phyloP scores from a whole-genome alignment of 2,888 invertebrate species.

The Habrosyne pyritoides region DNA sequence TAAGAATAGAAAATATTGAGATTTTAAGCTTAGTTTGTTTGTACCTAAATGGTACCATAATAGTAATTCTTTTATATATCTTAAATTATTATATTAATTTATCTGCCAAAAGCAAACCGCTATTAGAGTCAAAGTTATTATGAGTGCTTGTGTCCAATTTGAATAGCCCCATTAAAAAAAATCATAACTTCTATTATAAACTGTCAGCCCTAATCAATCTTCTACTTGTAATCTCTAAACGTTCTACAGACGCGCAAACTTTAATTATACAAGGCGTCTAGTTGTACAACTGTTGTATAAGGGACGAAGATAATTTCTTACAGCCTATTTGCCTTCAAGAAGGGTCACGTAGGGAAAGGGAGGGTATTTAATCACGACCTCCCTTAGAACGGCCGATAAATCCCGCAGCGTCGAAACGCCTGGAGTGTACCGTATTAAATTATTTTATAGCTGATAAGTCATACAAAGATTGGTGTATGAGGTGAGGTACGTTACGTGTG shows the following conservation, averaged over 20 bases:
- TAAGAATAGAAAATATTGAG: too few relatives aligned
- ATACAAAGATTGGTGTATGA: slow-evolving; percentile 4
- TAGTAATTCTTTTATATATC: too few relatives aligned
- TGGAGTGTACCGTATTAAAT: slow-evolving; percentile 52
- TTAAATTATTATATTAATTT: too few relatives aligned
- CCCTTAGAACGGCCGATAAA: slow-evolving; percentile 52
- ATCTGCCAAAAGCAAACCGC: too few relatives aligned
- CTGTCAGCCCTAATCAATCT: background rate
- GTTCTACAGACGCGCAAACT: slow-evolving; percentile 37
- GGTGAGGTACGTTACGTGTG: background rate
- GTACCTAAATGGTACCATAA: too few relatives aligned
- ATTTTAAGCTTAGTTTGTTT: too few relatives aligned
- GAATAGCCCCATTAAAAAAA: too few relatives aligned
- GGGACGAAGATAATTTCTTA: slow-evolving; percentile 69
- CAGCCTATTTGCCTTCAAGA: slow-evolving; percentile 63
- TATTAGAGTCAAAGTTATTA: too few relatives aligned
- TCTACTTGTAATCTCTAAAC: slow-evolving; percentile 1
- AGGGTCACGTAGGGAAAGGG: slow-evolving; percentile 33
- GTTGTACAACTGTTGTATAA: slow-evolving; percentile 48
- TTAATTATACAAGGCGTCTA: slow-evolving; percentile 71
- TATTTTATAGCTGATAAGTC: slow-evolving; percentile 47
- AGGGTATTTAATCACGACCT: slow-evolving; percentile 66
- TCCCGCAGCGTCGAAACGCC: slow-evolving; percentile 38
- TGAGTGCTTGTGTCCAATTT: too few relatives aligned
- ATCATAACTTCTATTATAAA: too few relatives aligned